A percentile compares a stretch with the other conserved stretches of the same genome.
phyloP scores from a whole-genome alignment of 2,113 vertebrate genomes.

The Sorex araneus region DNA sequence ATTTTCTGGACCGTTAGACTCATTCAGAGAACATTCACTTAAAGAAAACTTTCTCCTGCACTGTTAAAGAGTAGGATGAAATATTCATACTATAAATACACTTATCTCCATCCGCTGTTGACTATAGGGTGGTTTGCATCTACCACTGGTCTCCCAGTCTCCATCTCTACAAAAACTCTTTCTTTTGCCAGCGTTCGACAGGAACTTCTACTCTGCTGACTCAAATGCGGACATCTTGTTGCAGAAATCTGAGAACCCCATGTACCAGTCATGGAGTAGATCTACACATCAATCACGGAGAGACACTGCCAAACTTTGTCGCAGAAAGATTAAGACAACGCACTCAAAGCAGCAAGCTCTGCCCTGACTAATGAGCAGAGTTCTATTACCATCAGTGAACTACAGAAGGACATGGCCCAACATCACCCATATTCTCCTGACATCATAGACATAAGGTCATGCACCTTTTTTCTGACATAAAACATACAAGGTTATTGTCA shows the following conservation, averaged over 20 bases:
- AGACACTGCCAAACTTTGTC: slow-evolving; percentile 35
- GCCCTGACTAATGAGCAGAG: slow-evolving; percentile 37
- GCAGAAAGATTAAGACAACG: slow-evolving; percentile 60
- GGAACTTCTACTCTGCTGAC: background rate
- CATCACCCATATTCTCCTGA: background rate
- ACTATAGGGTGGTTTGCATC: background rate
- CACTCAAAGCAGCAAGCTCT: background rate
- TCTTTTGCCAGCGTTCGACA: background rate
- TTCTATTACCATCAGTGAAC: background rate
- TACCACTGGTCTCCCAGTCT: background rate
- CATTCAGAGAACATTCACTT: background rate
- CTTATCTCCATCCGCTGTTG: background rate
- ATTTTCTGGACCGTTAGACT: background rate
- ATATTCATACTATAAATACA: background rate
- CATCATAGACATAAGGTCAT: background rate
- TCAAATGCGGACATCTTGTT: slow-evolving; percentile 53
- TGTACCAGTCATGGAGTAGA: background rate
- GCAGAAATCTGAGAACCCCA: slow-evolving; percentile 51
- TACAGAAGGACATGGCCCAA: background rate
- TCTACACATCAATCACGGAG: slow-evolving; percentile 34
- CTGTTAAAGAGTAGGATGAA: background rate
- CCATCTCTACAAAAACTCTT: background rate
- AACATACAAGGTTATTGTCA: too few species aligned
- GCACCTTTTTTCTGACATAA: background rate
- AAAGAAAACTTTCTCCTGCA: slow-evolving; percentile 1